Base-by-base conservation (phyloP, 2,797 vertebrate species). In the Coranthus polyacanthus region DNA sequence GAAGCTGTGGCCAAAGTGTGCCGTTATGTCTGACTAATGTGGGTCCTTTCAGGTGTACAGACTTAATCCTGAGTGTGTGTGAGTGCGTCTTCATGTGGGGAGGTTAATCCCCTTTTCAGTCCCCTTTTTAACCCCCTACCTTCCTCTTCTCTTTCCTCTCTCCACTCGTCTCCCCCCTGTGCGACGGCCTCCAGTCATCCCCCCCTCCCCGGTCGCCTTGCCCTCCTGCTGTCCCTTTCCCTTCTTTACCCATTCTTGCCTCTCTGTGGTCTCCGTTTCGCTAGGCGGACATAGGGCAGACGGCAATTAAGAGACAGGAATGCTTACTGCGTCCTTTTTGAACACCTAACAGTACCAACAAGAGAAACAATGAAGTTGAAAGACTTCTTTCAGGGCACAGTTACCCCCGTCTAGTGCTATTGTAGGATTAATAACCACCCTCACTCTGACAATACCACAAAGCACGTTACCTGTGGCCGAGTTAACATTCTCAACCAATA, bases 91-190 rank as follows among this genome's bases (percentile, higher is more conserved):
- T 46, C 51, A 43, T 51, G 42, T 16, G 17, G 54, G 69, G 63
- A 46, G 56, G 54, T 34, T 71, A 75, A 80, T 68, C 71, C 58
- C 21, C 42, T 36, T 37, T 72, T 67, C 50, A 61, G 58, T 62
- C 50, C 43, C 46, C 10, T 34, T 20, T 55, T 81, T 81, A 82
- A 80, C 75, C 72, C 79, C 74, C 74, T 63, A 44, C 77, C 52
- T 63, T 24, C 71, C 60, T 73, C n/a, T n/a, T n/a, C n/a, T n/a
- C n/a, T n/a, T n/a, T 69, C 62, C 61, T 64, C 54, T 42, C 67
- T 58, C 52, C 55, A 1, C 3, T 10, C 1, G 5, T 13, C 12
- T 10, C 49, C 56, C 42, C 47, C 36, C 7, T 9, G 38, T 12
- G 32, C 41, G 13, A 39, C 1, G 37, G 72, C 83, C 78, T 71